Conservation (phyloP, 2,888 invertebrate genomes). For the Drosophila tanythrix region DNA sequence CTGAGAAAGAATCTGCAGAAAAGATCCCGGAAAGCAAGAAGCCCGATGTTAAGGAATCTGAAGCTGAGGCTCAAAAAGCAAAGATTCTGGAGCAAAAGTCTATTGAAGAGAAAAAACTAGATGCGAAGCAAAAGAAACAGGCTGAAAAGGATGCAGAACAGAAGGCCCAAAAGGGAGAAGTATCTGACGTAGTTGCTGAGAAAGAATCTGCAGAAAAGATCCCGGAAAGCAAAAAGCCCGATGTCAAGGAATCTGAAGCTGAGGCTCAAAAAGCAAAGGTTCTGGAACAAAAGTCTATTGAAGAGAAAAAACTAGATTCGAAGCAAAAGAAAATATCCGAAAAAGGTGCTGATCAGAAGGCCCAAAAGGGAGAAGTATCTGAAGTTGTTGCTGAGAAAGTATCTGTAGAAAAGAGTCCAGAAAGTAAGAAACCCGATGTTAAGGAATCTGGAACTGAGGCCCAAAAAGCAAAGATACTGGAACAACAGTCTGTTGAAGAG, state of each 20-base stretch:
- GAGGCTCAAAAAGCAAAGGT: not conserved
- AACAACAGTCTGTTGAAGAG: not conserved
- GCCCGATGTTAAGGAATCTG: not conserved
- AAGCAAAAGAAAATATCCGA: not conserved
- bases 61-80: not conserved
- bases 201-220: not conserved
- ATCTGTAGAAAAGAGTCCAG: rapidly evolving
- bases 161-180: not conserved
- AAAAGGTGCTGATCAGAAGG: rapidly evolving
- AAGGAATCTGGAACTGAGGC: not conserved
- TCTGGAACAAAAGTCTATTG: not conserved
- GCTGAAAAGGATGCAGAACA: rapidly evolving
- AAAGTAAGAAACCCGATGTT: rapidly evolving
- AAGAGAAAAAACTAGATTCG: rapidly evolving
- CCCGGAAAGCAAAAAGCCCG: rapidly evolving
- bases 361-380: not conserved
- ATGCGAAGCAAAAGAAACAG: not conserved
- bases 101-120: not conserved
- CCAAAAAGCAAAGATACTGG: rapidly evolving
- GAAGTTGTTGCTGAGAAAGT: not conserved
- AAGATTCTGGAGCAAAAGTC: not conserved
- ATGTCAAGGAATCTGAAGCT: not conserved
- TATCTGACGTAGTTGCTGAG: not conserved
- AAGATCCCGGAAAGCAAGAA: not conserved
- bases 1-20: not conserved